These are phyloP conservation scores for Eupithecia dodoneata DNA, from an alignment of 2,888 invertebrate genomes.

Conservation along the genomic window DNA sequence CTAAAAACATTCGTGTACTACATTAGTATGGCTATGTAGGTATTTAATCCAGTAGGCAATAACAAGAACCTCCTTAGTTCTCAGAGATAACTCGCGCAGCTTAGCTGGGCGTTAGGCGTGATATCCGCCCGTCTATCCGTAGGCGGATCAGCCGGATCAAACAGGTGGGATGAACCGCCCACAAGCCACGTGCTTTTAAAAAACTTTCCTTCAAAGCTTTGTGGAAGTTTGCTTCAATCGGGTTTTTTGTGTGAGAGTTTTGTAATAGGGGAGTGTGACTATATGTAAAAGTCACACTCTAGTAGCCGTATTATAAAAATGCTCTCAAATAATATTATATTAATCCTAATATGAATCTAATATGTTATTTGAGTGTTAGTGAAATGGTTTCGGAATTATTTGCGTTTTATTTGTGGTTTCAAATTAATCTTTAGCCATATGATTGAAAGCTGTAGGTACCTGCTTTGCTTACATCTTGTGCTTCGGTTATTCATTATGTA, in stretches of 20 bases:
- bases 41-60: slow-evolving; percentile 11
- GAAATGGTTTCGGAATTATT: not conserved
- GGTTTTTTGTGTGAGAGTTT: not conserved
- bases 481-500: not conserved
- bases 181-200: slow-evolving; percentile 68
- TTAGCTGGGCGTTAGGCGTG: slow-evolving; percentile 69
- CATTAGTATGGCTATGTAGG: not conserved
- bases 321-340: not conserved
- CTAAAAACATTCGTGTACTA: not conserved
- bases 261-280: not conserved
- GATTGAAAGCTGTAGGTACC: not conserved
- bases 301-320: not conserved
- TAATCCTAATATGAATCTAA: not conserved
- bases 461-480: not conserved
- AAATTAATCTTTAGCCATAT: not conserved
- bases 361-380: not conserved
- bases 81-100: slow-evolving; percentile 21
- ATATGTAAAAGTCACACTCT: not conserved
- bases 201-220: slow-evolving; percentile 12
- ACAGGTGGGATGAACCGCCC: slow-evolving; percentile 85
- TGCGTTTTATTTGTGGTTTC: not conserved
- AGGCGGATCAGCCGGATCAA: slow-evolving; percentile 82
- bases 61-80: slow-evolving; percentile 17
- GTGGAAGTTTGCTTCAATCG: not conserved
- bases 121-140: slow-evolving; percentile 65